Base-by-base conservation (phyloP, 64 coral and sea anemone species). In the Anthopleura sola region DNA sequence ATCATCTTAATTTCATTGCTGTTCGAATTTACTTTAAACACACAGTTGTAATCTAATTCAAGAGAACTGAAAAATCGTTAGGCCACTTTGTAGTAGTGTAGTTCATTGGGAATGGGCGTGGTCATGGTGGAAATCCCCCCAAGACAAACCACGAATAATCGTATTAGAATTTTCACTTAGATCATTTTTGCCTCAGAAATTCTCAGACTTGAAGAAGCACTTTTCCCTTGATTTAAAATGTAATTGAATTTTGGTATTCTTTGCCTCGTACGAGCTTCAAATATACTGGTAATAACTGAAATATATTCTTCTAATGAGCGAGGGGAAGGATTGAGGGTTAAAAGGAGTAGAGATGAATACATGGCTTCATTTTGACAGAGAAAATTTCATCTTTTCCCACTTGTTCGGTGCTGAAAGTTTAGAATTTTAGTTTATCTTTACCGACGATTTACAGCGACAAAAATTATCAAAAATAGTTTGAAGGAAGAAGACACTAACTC, bases 131-230 rank as follows among this genome's bases (percentile, higher is more conserved):
- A 79, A 44, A 79, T 79, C 38, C 76, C 76, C 76, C 37, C 38
- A 20, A 79, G 76, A 48, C 31, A 79, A 17, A 11, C 37, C 1
- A 12, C 18, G 37, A 85, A 39, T 97, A 97, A 97, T 97, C 89
- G 49, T 97, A 97, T 97, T 97, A 97, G 38, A 82, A 97, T 60
- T 49, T 82, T 85, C 68, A 87, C 88, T 86, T 84, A 93, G 87
- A 92, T 97, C 88, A 84, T 97, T 92, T 93, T 71, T 97, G 86
- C 90, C 82, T 46, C 60, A 36, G 87, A 93, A 97, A 90, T 86
- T 95, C 85, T 20, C 8, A 38, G 37, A 39, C 44, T 26, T 23
- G 21, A 21, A 11, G 20, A 46, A 46, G 37, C 44, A 40, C 36
- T 44, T 79, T 79, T 79, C 5, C 31, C 76, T 79, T 79, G 76